Evolutionary conservation across 2,888 invertebrate species (phyloP), one percentile per base, ranked within the genome.

Genomic region (Drosophila heteroneura): DNA sequence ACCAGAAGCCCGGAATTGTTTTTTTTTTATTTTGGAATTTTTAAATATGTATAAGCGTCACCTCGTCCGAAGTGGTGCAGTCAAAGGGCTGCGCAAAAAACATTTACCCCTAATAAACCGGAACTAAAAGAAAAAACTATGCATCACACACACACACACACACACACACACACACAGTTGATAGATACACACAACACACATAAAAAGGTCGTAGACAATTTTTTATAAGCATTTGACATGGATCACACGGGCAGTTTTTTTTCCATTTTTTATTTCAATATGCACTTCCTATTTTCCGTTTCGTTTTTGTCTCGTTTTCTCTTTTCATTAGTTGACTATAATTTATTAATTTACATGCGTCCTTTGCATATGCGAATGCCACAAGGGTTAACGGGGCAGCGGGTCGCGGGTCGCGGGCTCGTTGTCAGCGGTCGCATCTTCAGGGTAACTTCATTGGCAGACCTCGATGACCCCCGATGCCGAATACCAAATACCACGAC

Each of bases 321-420:
- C 71, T 41, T 82, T 83, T 83, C 89, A 85, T 85, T 85, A 85
- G 85, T 85, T 85, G 90, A 76, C 85, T 89, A 89, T 85, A 85
- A 85, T 90, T 90, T 90, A 90, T 85, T 85, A 85, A 85, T 85
- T 85, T 85, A 89, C 89, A 85, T 85, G 81, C 89, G 90, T 85
- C 84, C 89, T 90, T 85, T 85, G 85, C 89, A 84, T 89, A 86
- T 71, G 80, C 83, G 81, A 71, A 77, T 74, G 73, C 75, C 82
- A 75, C 86, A 64, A 85, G 82, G 85, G 85, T 79, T 76, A 72
- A 41, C 58, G 58, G 62, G 63, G 35, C 41, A 49, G 28, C 19
- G 16, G 59, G 62, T 22, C 56, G 37, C 53, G 62, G 64, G 54
- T 60, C 70, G 39, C 53, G 51, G 51, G 32, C 28, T 49, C 67